A percentile compares a stretch with the other conserved stretches of the same genome.
Evolutionary conservation across 2,888 invertebrate genomes (phyloP).

Genomic region (Torymus auratus): DNA sequence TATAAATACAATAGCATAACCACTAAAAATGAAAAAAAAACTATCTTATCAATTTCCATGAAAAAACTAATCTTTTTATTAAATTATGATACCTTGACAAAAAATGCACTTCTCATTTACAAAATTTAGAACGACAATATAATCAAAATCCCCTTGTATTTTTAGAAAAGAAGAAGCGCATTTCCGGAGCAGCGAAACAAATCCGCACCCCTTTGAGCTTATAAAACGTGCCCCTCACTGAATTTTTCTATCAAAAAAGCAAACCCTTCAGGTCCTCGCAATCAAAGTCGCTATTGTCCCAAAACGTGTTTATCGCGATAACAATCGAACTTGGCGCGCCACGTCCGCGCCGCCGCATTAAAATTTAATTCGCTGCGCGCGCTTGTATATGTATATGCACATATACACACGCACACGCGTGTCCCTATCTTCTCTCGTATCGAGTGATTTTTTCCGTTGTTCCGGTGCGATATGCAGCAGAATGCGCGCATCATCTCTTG

Average conservation of each 20-base stretch:
- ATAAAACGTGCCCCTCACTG: background rate
- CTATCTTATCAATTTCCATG: no score
- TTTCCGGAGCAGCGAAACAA: no score
- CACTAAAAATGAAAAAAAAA: no score
- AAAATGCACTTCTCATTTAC: no score
- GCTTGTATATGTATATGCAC: background rate
- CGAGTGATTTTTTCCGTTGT: background rate
- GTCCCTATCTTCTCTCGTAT: background rate
- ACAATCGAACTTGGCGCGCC: background rate
- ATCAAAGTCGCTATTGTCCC: background rate
- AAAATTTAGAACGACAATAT: no score
- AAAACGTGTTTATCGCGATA: background rate
- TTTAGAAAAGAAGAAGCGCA: no score
- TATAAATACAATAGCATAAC: no score
- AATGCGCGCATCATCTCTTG: no score
- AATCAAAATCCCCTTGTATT: no score
- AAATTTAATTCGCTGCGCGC: conserved; percentile 19
- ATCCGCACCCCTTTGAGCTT: no score
- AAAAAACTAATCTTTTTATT: no score
- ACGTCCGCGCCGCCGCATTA: background rate
- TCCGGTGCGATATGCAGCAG: background rate
- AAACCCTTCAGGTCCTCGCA: background rate
- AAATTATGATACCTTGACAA: no score
- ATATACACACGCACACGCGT: background rate
- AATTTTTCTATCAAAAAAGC: background rate